Evolutionary conservation across 2,888 invertebrate species (phyloP), one percentile per base, ranked within the genome.

Genomic region (Byasa hedistus): DNA sequence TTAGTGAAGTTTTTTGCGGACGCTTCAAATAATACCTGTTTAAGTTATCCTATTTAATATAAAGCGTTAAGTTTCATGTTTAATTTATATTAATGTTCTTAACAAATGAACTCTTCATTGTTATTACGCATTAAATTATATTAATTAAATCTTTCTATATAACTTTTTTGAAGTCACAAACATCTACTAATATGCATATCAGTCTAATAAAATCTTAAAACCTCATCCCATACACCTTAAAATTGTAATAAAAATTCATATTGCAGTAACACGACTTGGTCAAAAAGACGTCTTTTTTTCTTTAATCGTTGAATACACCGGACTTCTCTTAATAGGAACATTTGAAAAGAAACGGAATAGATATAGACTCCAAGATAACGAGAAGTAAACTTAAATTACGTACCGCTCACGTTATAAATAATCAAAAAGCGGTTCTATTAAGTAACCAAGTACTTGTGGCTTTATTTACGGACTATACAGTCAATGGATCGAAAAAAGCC

Each of bases 331-430:
- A 76, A 75, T 76, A 75, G 73, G 72, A 72, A 75, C 71, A 70
- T 73, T 70, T 72, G 70, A 72, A 76, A 75, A 72, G 51, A 68
- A 77, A 76, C 79, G 69, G 71, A 76, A 76, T 74, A 85, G 88
- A 89, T 89, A 86, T 79, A 87, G 75, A 73, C 77, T 72, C 72
- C 68, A 67, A 89, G 90, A 90, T 91, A 91, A 89, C 84, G 76
- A 84, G 84, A 84, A 83, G 82, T 84, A 84, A 84, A 85, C 79
- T 85, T 84, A 86, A 89, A 89, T 89, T 89, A 89, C 84, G 82
- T 85, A 71, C 79, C 81, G 78, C 80, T 82, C 84, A 80, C 79
- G 83, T 85, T 87, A 90, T 91, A 90, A 91, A 90, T 90, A 90
- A 90, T 89, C 86, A 87, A 85, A 82, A 85, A 78, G 74, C 76